Evolutionary conservation across 2,797 vertebrate species (phyloP).

Genomic region (Enteromius paludinosus): DNA sequence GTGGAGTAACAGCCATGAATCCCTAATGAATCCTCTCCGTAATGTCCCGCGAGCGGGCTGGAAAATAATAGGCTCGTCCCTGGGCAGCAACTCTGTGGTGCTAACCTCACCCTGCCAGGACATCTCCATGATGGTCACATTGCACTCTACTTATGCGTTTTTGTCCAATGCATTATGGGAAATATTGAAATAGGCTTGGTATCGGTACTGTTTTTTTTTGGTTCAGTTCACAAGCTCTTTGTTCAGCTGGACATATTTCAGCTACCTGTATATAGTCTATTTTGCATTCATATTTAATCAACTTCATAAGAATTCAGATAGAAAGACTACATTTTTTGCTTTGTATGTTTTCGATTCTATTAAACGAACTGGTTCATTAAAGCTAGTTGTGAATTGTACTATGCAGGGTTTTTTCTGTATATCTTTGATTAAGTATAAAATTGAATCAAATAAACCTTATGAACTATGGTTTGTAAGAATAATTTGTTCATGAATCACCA

Average conservation of each 20-base stretch:
- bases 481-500: not conserved
- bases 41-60: conserved; percentile 51
- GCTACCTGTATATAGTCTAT: not conserved
- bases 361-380: not conserved
- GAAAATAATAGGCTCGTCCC: conserved; percentile 71
- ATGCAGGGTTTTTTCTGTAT: not conserved
- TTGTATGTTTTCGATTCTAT: not conserved
- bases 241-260: not conserved
- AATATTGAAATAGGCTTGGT: not conserved
- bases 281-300: not conserved
- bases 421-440: not conserved
- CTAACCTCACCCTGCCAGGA: conserved; percentile 47
- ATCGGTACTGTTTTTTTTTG: not conserved
- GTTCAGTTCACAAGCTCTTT: not conserved
- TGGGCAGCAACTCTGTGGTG: conserved; percentile 56
- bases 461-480: not conserved
- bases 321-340: not conserved
- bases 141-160: not conserved
- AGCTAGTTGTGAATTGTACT: not conserved
- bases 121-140: conserved; percentile 34
- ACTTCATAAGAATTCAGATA: not conserved
- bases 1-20: conserved; percentile 69
- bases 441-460: too few relatives aligned
- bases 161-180: not conserved
- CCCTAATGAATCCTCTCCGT: conserved; percentile 70